Base-by-base conservation (phyloP, 2,888 invertebrate genomes). In the Clepsis dumicolana region DNA sequence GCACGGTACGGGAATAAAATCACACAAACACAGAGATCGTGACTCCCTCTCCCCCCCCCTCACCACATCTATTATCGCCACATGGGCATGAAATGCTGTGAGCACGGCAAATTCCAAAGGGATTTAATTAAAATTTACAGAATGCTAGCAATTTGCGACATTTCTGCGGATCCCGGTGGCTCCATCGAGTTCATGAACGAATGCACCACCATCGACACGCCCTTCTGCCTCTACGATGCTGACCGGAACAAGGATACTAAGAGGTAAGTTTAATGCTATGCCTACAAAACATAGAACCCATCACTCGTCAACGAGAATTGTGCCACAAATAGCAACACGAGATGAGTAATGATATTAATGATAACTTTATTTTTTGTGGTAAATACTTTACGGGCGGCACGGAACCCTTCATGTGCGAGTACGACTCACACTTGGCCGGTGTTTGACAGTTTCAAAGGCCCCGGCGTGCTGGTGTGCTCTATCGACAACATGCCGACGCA, bases 401-500 rank as follows among this genome's bases (percentile, higher is more conserved):
- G n/a, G n/a, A n/a, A n/a, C n/a, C n/a, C n/a, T n/a, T n/a, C n/a
- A n/a, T n/a, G n/a, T n/a, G n/a, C n/a, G n/a, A n/a, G n/a, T n/a
- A n/a, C n/a, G n/a, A n/a, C n/a, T n/a, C n/a, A n/a, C n/a, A n/a
- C n/a, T n/a, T n/a, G 35, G 35, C 14, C 27, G 5, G 38, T 41
- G 62, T 80, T 76, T 44, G 66, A 25, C 79, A 97, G 98, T 87
- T 99, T 99, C 90, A 98, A 97, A 87, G 99, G 99, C 0, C 97
- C 98, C 0, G 99, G 99, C 21, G 99, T 99, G 1, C 91, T 99
- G 62, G 99, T 99, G n/a, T 99, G 99, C 85, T 99, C 99, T 16
- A 99, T 99, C 76, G 99, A 99, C 90, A 99, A 99, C 90, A 99
- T 99, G 99, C 99, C 99, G 0, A 99, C 99, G 0, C 99, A 99